Conservation (phyloP, 2,797 vertebrate species). For the Poeciliopsis turneri region DNA sequence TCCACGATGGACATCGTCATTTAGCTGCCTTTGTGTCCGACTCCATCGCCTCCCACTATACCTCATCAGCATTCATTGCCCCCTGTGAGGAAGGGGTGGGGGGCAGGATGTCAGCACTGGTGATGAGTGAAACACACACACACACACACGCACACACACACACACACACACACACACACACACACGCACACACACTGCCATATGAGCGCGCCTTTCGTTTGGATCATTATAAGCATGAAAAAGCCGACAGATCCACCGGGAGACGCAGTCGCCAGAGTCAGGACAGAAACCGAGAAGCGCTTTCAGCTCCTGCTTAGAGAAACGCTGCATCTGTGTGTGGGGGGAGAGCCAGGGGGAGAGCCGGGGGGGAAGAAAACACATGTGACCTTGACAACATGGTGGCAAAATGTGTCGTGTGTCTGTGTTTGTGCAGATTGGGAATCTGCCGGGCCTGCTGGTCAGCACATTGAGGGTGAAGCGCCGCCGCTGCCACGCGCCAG, state of each 20-base stretch:
- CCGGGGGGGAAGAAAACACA: slow-evolving; percentile 41
- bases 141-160: background rate
- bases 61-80: slow-evolving; percentile 67
- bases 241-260: slow-evolving; percentile 37
- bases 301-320: slow-evolving; percentile 11
- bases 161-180: background rate
- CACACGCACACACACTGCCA: background rate
- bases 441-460: slow-evolving; percentile 61
- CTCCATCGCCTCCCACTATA: slow-evolving; percentile 44
- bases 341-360: slow-evolving; percentile 5
- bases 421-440: slow-evolving; percentile 31
- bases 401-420: slow-evolving; percentile 60
- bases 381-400: slow-evolving; percentile 67
- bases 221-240: slow-evolving; percentile 70
- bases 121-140: slow-evolving; percentile 8
- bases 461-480: slow-evolving; percentile 47
- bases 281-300: background rate
- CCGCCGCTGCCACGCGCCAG: slow-evolving; percentile 26
- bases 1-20: slow-evolving; percentile 45
- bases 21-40: slow-evolving; percentile 41
- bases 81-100: slow-evolving; percentile 21
- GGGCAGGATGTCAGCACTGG: slow-evolving; percentile 35
- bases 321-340: slow-evolving; percentile 5
- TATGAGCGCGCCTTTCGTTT: slow-evolving; percentile 55
- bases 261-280: slow-evolving; percentile 5